phyloP scores from a whole-genome alignment of 2,113 vertebrate species.

The Mustela nigripes region DNA sequence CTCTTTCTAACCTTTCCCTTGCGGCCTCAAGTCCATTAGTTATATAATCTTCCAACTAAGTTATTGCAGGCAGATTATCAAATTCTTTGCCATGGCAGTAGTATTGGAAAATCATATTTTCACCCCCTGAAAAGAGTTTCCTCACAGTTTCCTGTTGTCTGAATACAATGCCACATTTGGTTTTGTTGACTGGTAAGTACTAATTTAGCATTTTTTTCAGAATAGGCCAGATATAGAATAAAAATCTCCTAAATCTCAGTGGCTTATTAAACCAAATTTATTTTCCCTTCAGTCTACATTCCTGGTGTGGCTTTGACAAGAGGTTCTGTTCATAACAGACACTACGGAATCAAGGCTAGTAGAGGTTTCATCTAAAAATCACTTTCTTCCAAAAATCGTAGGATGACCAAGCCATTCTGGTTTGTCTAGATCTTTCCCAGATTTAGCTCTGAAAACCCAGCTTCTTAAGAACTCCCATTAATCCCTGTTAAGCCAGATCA shows the following conservation, averaged over 20 bases:
- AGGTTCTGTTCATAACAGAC: not conserved
- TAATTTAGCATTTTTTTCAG: not conserved
- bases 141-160: not conserved
- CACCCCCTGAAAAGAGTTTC: not conserved
- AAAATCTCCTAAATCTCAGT: not conserved
- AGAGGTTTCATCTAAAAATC: not conserved
- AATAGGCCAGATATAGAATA: not conserved
- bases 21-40: not conserved
- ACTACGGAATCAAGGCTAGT: not conserved
- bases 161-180: not conserved
- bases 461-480: not conserved
- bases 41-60: not conserved
- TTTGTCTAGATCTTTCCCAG: not conserved
- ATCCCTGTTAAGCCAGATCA: not conserved
- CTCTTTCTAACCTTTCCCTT: not conserved
- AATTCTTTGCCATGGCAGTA: not conserved
- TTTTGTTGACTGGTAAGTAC: not conserved
- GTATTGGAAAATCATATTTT: not conserved
- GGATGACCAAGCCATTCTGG: not conserved
- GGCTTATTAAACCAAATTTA: not conserved
- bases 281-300: not conserved
- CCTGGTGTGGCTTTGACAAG: not conserved
- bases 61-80: not conserved
- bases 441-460: not conserved
- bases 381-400: not conserved